A percentile compares a stretch with the other conserved stretches of the same genome.
Evolutionary conservation across 1,140 invertebrate species (phyloP).

Genomic region (Drosophila nigromelanica): DNA sequence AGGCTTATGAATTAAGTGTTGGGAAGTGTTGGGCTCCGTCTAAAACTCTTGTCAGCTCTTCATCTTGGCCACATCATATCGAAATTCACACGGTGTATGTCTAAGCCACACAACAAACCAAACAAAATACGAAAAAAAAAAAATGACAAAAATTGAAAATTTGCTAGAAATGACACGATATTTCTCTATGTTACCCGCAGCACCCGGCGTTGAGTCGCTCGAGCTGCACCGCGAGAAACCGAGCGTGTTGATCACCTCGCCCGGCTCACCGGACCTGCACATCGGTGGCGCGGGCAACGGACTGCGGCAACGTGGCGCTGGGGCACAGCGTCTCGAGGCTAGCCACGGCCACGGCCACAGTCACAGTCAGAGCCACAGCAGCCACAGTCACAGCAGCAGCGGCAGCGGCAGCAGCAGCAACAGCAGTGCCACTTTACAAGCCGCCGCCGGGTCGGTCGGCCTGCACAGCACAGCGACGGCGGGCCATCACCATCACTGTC

Average conservation of each 20-base stretch:
- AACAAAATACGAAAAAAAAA: background rate
- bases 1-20: background rate
- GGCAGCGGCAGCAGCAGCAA: slow-evolving; percentile 65
- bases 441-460: slow-evolving; percentile 53
- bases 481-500: slow-evolving; percentile 75
- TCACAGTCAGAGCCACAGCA: slow-evolving; percentile 41
- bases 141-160: background rate
- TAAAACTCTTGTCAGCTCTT: background rate
- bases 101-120: slow-evolving; percentile 17
- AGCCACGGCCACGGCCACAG: slow-evolving; percentile 48
- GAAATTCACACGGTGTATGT: slow-evolving; percentile 20
- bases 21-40: background rate
- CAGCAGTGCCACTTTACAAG: slow-evolving; percentile 65
- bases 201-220: slow-evolving; percentile 65
- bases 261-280: slow-evolving; percentile 91
- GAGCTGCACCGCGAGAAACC: slow-evolving; percentile 88
- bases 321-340: slow-evolving; percentile 36
- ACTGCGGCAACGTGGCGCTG: slow-evolving; percentile 67
- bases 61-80: background rate
- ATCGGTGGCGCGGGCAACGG: slow-evolving; percentile 75
- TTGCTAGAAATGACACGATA: background rate
- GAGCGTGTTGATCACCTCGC: slow-evolving; percentile 93
- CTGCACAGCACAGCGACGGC: slow-evolving; percentile 77
- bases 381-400: slow-evolving; percentile 63
- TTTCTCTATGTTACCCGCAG: slow-evolving; percentile 15